These are phyloP conservation scores for Embiotoca jacksoni DNA, from an alignment of 2,113 vertebrate species.

Conservation along the genomic window DNA sequence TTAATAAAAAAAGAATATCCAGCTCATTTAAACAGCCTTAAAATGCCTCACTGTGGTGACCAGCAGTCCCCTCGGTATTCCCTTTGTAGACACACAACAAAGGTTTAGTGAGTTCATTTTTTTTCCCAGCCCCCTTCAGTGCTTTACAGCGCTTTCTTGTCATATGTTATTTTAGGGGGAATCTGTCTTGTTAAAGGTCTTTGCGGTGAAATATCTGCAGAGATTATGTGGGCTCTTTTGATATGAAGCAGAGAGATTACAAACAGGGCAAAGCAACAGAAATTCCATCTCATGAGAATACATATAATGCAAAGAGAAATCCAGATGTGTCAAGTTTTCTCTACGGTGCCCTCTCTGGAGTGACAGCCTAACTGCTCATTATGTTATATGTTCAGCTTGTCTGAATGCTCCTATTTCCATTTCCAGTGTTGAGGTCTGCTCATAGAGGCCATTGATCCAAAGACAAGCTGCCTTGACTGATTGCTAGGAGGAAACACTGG, in stretches of 20 bases:
- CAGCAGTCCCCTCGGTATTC: neutral
- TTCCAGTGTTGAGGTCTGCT: slow-evolving; percentile 69
- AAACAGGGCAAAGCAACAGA: slow-evolving; percentile 34
- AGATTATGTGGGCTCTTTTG: slow-evolving; percentile 62
- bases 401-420: slow-evolving; percentile 70
- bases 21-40: slow-evolving; percentile 8
- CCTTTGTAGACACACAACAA: slow-evolving; percentile 21
- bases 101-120: slow-evolving; percentile 36
- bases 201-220: slow-evolving; percentile 64
- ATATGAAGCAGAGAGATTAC: slow-evolving; percentile 50
- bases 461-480: slow-evolving; percentile 77
- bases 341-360: slow-evolving; percentile 29
- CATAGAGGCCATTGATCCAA: slow-evolving; percentile 77
- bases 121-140: slow-evolving; percentile 2
- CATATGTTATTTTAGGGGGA: slow-evolving; percentile 60
- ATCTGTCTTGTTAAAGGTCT: slow-evolving; percentile 66
- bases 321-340: slow-evolving; percentile 53
- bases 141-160: slow-evolving; percentile 57
- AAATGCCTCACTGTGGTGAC: slow-evolving; percentile 32
- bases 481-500: slow-evolving; percentile 76
- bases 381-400: slow-evolving; percentile 69
- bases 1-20: slow-evolving; percentile 36
- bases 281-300: slow-evolving; percentile 40
- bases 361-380: slow-evolving; percentile 66
- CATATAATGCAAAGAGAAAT: slow-evolving; percentile 51